Evolutionary conservation across 2,113 vertebrate species (phyloP).

Genomic region (Catharus minimus): DNA sequence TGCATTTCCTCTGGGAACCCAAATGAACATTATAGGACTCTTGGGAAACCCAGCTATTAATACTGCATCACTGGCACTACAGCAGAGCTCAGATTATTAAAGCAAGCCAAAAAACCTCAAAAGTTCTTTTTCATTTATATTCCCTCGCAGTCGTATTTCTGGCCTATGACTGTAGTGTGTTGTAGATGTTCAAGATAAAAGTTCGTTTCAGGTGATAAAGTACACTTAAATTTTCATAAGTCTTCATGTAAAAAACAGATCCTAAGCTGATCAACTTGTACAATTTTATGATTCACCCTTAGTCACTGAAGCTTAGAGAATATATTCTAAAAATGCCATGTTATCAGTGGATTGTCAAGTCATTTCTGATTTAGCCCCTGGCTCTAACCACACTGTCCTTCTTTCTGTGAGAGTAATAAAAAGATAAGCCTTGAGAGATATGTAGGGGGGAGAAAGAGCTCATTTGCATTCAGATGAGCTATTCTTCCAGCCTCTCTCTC

Average conservation of each 20-base stretch:
- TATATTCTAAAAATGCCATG: slow-evolving; percentile 20
- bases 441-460: background rate
- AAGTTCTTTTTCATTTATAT: background rate
- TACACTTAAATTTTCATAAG: background rate
- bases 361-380: slow-evolving; percentile 49
- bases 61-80: background rate
- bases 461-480: slow-evolving; percentile 52
- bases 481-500: background rate
- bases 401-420: slow-evolving; percentile 40
- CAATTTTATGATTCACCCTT: slow-evolving; percentile 28
- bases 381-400: slow-evolving; percentile 31
- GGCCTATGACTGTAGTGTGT: background rate
- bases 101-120: background rate
- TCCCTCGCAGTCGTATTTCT: background rate
- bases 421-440: slow-evolving; percentile 23
- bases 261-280: background rate
- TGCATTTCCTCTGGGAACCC: background rate
- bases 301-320: background rate
- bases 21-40: background rate
- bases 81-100: background rate
- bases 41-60: background rate
- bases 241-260: slow-evolving; percentile 10
- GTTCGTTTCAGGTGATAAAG: background rate
- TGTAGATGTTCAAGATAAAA: background rate
- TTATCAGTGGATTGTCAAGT: slow-evolving; percentile 41